Base-by-base conservation (phyloP, 1,140 invertebrate genomes). In the Magallana angulata region DNA sequence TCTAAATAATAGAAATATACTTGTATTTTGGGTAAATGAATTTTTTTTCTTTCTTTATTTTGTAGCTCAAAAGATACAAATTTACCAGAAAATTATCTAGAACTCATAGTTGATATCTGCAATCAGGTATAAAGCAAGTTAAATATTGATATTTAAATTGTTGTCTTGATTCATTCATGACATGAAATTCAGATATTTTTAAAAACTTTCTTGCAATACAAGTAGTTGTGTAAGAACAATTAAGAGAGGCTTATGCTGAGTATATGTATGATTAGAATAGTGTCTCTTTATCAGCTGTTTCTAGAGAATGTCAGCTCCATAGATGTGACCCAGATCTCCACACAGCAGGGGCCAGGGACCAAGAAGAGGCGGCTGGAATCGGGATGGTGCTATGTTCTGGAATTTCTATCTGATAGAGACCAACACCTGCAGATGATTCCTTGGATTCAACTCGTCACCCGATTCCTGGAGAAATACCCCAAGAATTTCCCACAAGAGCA, bases 371-470 rank as follows among this genome's bases (percentile, higher is more conserved):
- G 90, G 48, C 62, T 92, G 8, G 90, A 92, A 68, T 92, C 91
- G 2, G 93, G 93, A 11, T 93, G 92, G 92, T 84, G 89, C 68
- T 76, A 89, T 3, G 56, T 93, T 0, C 81, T 89, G 48, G 91
- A 92, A 56, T 89, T 90, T 9, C 86, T 93, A 7, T 82, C 36
- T 11, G 48, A 85, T 14, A 71, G 76, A 14, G 90, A 89, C 12
- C 89, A 90, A 81, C 85, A 87, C 11, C 59, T 81, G 0, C 88
- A 92, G 82, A 68, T 91, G 14, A 90, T 91, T 56, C 92, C 93
- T 62, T 93, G 93, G 93, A 93, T 94, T 68, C 92, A 93, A 81
- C 81, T 93, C n/a, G 76, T 92, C 14, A 90, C 87, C 24, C 86
- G 88, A 48, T 59, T 93, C 12, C 18, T 94, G 12, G 85, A 91